Conservation (phyloP, 2,797 vertebrate genomes). For the Lemur catta region DNA sequence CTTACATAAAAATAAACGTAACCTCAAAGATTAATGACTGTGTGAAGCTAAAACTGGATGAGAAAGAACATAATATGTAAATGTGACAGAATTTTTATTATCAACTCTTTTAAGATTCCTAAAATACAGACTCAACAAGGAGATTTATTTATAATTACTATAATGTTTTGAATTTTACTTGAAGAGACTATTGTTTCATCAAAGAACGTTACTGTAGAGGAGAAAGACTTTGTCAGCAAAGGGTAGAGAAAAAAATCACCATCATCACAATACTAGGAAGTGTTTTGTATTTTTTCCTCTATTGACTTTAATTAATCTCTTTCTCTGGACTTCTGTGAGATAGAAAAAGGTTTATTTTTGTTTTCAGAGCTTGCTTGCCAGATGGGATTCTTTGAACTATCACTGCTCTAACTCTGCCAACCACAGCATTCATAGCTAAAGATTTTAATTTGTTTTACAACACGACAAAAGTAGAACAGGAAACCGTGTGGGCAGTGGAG, state of each 20-base stretch:
- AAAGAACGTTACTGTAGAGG: neutral
- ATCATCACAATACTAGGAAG: neutral
- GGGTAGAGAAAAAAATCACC: neutral
- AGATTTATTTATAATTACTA: constrained; percentile 20
- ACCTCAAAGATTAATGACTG: constrained; percentile 18
- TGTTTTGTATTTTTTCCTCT: neutral
- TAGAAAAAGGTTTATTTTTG: constrained; percentile 58
- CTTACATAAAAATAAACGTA: constrained; percentile 32
- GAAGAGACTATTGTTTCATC: constrained; percentile 53
- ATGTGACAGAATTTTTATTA: constrained; percentile 21
- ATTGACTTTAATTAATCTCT: constrained; percentile 58
- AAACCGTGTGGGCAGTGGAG: neutral
- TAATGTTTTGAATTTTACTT: constrained; percentile 29
- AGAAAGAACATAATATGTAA: constrained; percentile 22
- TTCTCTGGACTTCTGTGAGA: constrained; percentile 7
- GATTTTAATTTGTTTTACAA: constrained; percentile 62
- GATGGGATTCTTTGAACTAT: constrained; percentile 55
- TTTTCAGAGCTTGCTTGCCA: constrained; percentile 5
- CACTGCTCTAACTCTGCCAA: constrained; percentile 40
- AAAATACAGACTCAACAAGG: neutral
- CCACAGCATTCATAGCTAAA: constrained; percentile 31
- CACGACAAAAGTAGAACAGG: constrained; percentile 13
- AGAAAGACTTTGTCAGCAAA: neutral
- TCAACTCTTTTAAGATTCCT: neutral
- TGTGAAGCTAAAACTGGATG: neutral